A percentile compares a stretch with the other conserved stretches of the same genome.
Evolutionary conservation across 2,888 invertebrate species (phyloP).

Genomic region (Crioceris asparagi): DNA sequence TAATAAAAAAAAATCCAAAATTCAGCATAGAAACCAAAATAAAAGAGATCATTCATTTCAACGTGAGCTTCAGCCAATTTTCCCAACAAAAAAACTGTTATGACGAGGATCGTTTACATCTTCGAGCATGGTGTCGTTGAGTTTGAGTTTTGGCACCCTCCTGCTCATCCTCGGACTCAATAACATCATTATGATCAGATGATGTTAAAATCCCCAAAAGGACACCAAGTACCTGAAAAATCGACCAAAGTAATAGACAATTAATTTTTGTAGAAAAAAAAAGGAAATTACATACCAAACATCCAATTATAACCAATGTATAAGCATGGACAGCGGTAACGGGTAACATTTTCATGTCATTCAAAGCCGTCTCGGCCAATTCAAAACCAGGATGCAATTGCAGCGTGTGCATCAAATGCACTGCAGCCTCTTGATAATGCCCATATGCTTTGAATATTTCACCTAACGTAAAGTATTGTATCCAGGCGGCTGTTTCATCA

Average conservation of each 20-base stretch:
- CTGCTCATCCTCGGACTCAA: too few species aligned
- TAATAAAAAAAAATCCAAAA: too few species aligned
- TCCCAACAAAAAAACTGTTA: too few species aligned
- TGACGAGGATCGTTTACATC: too few species aligned
- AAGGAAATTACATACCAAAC: constrained; percentile 50
- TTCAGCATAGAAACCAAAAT: too few species aligned
- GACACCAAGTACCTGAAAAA: constrained; percentile 64
- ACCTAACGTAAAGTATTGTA: constrained; percentile 83
- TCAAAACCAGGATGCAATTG: constrained; percentile 78
- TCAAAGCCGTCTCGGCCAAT: constrained; percentile 66
- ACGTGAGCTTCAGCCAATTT: too few species aligned
- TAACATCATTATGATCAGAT: constrained; percentile 46
- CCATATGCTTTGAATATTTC: constrained; percentile 88
- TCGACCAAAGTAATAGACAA: neutral
- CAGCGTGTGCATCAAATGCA: constrained; percentile 71
- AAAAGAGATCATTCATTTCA: too few species aligned
- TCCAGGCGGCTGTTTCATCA: constrained; percentile 59
- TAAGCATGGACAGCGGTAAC: constrained; percentile 74
- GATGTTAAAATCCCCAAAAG: constrained; percentile 73
- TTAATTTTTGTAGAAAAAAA: neutral
- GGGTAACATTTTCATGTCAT: constrained; percentile 73
- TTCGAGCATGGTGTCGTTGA: too few species aligned
- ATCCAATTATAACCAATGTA: constrained; percentile 77
- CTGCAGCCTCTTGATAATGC: constrained; percentile 77
- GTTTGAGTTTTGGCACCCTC: too few species aligned